Conservation (phyloP, 1,140 invertebrate species). For the Scaptodrosophila lebanonensis region DNA sequence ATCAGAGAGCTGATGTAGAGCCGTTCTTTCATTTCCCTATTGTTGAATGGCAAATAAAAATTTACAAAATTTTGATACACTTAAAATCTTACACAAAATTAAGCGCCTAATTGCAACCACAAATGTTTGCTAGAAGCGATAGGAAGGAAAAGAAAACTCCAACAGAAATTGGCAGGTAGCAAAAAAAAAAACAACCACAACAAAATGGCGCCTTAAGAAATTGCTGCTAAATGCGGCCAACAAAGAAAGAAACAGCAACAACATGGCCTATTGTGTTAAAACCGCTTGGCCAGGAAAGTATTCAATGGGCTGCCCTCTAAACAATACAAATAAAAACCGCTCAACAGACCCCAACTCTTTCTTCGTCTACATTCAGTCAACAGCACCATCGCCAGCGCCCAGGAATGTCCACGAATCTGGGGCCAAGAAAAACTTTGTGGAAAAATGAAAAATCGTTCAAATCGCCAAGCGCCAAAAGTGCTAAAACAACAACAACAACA, state of each 20-base stretch:
- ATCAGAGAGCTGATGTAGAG: no score
- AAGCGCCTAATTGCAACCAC: slow-evolving; percentile 18
- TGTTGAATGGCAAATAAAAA: no score
- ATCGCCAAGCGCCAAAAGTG: slow-evolving; percentile 9
- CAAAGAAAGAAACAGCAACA: slow-evolving; percentile 4
- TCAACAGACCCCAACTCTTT: slow-evolving; percentile 1
- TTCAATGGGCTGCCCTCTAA: slow-evolving; percentile 13
- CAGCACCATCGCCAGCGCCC: no score
- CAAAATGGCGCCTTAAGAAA: slow-evolving; percentile 28
- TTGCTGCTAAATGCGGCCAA: not conserved
- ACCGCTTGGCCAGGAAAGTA: slow-evolving; percentile 24
- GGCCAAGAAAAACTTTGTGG: not conserved
- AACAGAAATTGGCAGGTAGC: slow-evolving; percentile 27
- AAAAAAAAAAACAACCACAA: slow-evolving; percentile 16
- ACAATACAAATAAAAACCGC: slow-evolving; percentile 23
- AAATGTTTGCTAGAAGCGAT: no score
- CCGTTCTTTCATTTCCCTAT: no score
- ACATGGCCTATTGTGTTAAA: not conserved
- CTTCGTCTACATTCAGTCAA: not conserved
- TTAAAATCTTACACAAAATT: no score
- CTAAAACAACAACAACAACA: slow-evolving; percentile 10
- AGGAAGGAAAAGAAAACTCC: slow-evolving; percentile 1
- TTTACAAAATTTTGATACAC: no score
- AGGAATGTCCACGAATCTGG: slow-evolving; percentile 8
- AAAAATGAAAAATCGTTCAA: slow-evolving; percentile 39